A percentile compares a stretch with the other conserved stretches of the same genome.
Evolutionary conservation across 1,140 invertebrate genomes (phyloP).

Genomic region (Saccostrea cuccullata): DNA sequence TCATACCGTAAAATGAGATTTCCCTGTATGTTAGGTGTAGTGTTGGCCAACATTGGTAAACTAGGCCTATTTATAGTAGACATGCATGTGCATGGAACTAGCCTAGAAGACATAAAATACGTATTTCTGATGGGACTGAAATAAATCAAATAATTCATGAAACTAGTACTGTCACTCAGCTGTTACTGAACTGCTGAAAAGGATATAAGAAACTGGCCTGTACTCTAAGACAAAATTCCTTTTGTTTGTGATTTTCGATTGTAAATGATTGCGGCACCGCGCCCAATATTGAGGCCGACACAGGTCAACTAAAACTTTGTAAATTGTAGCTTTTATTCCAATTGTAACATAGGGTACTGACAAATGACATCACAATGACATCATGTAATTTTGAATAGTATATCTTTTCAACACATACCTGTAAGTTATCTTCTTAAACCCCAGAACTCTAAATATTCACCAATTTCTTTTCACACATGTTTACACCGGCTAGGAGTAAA

Average conservation of each 20-base stretch:
- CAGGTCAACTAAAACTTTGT: neutral
- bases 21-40: too few relatives aligned
- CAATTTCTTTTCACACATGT: neutral
- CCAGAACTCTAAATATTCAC: neutral
- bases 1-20: too few relatives aligned
- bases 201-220: neutral
- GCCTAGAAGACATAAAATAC: too few relatives aligned
- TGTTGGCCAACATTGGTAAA: neutral
- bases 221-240: neutral
- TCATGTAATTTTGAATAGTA: neutral
- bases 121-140: too few relatives aligned
- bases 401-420: neutral
- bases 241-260: neutral
- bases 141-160: too few relatives aligned
- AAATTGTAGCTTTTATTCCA: neutral
- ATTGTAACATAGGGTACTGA: neutral
- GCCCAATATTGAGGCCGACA: neutral
- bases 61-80: neutral
- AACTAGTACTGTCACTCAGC: too few relatives aligned
- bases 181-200: too few relatives aligned
- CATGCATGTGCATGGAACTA: too few relatives aligned
- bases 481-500: neutral
- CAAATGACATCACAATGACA: constrained; percentile 17
- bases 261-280: neutral
- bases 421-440: neutral